These are phyloP conservation scores for Cactoblastis cactorum DNA, from an alignment of 2,888 invertebrate species.

Conservation along the genomic window DNA sequence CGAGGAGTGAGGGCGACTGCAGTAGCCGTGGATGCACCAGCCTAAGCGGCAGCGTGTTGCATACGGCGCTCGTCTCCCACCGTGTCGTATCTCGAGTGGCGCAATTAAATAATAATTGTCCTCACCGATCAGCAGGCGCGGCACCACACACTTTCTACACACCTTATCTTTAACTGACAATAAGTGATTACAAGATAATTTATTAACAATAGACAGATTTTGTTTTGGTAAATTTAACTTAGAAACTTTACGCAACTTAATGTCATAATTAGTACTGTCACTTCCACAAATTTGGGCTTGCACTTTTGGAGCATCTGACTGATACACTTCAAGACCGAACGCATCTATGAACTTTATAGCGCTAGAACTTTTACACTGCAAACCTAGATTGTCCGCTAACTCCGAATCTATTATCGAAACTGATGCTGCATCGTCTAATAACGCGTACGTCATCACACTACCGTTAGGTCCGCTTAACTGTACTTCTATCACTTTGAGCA, in stretches of 20 bases:
- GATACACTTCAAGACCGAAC: slow-evolving; percentile 10
- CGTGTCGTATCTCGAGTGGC: slow-evolving; percentile 20
- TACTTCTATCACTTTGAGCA: slow-evolving; percentile 19
- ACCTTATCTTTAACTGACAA: slow-evolving; percentile 16
- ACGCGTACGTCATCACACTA: slow-evolving; percentile 14
- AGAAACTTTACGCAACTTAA: slow-evolving; percentile 15
- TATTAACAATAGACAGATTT: slow-evolving; percentile 19
- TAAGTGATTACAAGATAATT: slow-evolving; percentile 15
- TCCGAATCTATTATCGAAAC: slow-evolving; percentile 12
- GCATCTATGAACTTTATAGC: background rate
- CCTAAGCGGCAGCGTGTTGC: slow-evolving; percentile 21
- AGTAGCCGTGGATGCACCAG: slow-evolving; percentile 22
- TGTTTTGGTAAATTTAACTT: slow-evolving; percentile 21
- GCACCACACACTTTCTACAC: slow-evolving; percentile 20
- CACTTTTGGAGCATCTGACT: slow-evolving; percentile 19
- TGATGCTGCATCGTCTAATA: slow-evolving; percentile 21
- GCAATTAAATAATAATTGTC: slow-evolving; percentile 24
- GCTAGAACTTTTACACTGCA: slow-evolving; percentile 5
- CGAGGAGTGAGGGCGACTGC: slow-evolving; percentile 19
- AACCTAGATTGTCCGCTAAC: background rate
- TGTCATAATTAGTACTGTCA: slow-evolving; percentile 14
- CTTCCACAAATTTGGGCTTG: slow-evolving; percentile 14
- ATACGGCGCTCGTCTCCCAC: slow-evolving; percentile 12
- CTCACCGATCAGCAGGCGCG: slow-evolving; percentile 22
- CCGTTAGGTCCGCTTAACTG: slow-evolving; percentile 19